phyloP scores from a whole-genome alignment of 1,140 invertebrate species.

The Drosophila novamexicana region DNA sequence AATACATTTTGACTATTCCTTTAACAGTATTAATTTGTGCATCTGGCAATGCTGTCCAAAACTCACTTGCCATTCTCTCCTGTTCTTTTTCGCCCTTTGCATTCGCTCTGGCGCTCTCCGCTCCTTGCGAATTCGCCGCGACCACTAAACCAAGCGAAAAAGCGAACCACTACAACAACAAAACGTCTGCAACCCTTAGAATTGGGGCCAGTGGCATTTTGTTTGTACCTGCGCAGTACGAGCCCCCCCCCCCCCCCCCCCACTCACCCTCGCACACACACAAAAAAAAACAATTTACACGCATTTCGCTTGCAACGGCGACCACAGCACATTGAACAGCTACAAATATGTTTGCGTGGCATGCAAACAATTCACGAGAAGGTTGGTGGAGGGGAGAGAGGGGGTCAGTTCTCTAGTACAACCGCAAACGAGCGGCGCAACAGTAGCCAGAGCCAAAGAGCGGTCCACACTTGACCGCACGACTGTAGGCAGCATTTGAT shows the following conservation, averaged over 20 bases:
- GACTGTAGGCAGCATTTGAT: conserved; percentile 11
- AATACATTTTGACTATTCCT: no score
- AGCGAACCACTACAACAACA: not conserved
- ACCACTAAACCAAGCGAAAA: not conserved
- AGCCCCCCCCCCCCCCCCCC: not conserved
- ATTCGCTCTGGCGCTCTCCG: not conserved
- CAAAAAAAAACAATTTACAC: conserved; percentile 4
- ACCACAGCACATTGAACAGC: conserved; percentile 30
- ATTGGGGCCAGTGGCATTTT: conserved; percentile 45
- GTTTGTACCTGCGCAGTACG: conserved; percentile 76
- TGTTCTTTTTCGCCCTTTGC: not conserved
- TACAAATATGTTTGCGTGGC: conserved; percentile 30
- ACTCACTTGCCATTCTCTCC: not conserved
- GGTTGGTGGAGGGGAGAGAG: not conserved
- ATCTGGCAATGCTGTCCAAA: no score
- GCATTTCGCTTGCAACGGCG: not conserved
- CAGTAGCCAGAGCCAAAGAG: conserved; percentile 52
- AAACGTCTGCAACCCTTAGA: conserved; percentile 16
- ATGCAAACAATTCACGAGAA: conserved; percentile 35
- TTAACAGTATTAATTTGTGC: no score
- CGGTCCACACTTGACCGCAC: conserved; percentile 64
- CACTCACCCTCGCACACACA: not conserved
- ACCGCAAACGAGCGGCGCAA: conserved; percentile 41
- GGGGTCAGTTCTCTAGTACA: conserved; percentile 40
- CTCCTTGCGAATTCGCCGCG: conserved; percentile 36